Evolutionary conservation across 2,797 vertebrate species (phyloP).

Genomic region (Xenopus petersii): DNA sequence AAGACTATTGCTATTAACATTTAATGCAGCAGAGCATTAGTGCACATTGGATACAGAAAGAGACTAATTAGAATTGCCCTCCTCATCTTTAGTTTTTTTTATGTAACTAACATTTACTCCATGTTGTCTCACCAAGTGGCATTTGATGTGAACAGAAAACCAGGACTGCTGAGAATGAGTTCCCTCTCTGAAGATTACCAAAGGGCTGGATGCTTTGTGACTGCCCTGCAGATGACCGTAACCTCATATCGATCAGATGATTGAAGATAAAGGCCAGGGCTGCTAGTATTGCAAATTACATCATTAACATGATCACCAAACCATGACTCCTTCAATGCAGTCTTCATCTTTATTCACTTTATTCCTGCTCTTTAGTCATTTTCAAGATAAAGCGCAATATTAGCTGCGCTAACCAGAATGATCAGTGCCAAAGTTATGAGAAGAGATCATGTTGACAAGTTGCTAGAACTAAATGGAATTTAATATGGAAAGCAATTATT

Average conservation of each 20-base stretch:
- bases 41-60: too few species aligned
- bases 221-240: slow-evolving; percentile 67
- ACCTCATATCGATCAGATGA: slow-evolving; percentile 72
- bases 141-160: slow-evolving; percentile 40
- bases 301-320: slow-evolving; percentile 78
- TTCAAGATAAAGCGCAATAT: slow-evolving; percentile 68
- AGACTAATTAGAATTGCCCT: too few species aligned
- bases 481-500: slow-evolving; percentile 55
- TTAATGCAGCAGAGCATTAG: too few species aligned
- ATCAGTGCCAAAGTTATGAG: slow-evolving; percentile 60
- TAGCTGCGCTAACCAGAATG: slow-evolving; percentile 57
- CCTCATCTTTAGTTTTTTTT: too few species aligned
- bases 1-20: too few species aligned
- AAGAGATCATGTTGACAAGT: slow-evolving; percentile 45
- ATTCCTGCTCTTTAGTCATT: slow-evolving; percentile 66
- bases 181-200: slow-evolving; percentile 57
- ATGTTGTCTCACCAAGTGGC: neutral
- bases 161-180: slow-evolving; percentile 54
- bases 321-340: slow-evolving; percentile 75
- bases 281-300: slow-evolving; percentile 74
- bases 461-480: slow-evolving; percentile 59
- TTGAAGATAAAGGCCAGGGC: slow-evolving; percentile 72
- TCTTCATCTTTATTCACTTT: slow-evolving; percentile 76
- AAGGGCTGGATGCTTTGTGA: slow-evolving; percentile 55
- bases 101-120: too few species aligned